These are phyloP conservation scores for Cyclophora punctaria DNA, from an alignment of 2,888 invertebrate genomes.

Conservation along the genomic window DNA sequence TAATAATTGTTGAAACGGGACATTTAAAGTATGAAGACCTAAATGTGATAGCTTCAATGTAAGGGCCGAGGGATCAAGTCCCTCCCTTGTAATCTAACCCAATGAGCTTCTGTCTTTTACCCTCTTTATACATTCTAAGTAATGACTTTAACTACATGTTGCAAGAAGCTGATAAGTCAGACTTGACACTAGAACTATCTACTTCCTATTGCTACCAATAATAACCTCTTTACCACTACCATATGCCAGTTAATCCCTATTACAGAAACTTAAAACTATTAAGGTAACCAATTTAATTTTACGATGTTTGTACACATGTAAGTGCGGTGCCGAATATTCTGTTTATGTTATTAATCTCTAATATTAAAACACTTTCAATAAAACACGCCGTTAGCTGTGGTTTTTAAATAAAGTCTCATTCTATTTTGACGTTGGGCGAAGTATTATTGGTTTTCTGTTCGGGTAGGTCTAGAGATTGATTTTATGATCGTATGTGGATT, in stretches of 20 bases:
- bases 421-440: conserved; percentile 23
- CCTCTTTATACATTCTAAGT: no score
- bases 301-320: conserved; percentile 57
- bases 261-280: conserved; percentile 26
- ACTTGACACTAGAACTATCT: no score
- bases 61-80: no score
- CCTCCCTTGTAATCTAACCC: no score
- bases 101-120: no score
- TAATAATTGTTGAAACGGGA: no score
- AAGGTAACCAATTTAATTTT: conserved; percentile 33
- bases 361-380: conserved; percentile 12
- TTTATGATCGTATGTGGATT: conserved; percentile 25
- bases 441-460: conserved; percentile 35
- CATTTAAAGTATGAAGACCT: no score
- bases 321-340: conserved; percentile 29
- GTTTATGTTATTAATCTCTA: conserved; percentile 18
- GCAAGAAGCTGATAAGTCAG: no score
- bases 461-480: conserved; percentile 39
- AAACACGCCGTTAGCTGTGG: conserved; percentile 8
- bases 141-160: no score
- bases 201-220: neutral
- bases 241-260: conserved; percentile 40
- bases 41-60: no score
- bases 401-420: conserved; percentile 14
- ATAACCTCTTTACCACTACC: conserved; percentile 38